These are phyloP conservation scores for Damaliscus lunatus DNA, from an alignment of 2,113 vertebrate genomes.

Conservation along the genomic window DNA sequence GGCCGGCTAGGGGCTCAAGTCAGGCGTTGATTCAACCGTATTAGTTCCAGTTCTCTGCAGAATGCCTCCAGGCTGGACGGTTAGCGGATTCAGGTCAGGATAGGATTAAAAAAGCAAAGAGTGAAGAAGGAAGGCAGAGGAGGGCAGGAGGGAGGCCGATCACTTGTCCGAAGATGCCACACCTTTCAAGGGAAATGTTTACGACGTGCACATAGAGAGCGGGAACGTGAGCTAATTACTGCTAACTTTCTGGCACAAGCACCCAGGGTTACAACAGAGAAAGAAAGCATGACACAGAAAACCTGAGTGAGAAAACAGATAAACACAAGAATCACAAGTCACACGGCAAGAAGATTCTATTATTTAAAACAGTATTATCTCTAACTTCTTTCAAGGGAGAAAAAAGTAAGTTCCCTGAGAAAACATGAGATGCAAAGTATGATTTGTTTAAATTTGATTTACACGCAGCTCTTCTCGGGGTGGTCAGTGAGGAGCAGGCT, in stretches of 20 bases:
- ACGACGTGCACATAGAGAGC: fast-evolving
- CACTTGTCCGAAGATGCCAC: not conserved
- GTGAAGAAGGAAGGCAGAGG: not conserved
- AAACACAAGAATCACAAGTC: not conserved
- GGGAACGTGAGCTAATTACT: not conserved
- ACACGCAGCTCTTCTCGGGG: not conserved
- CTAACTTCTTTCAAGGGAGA: not conserved
- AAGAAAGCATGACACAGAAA: not conserved
- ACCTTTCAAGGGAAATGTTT: too few relatives aligned
- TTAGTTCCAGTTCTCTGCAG: not conserved
- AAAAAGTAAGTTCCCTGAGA: not conserved
- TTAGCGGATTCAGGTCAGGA: not conserved
- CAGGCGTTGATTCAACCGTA: fast-evolving
- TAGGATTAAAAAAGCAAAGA: not conserved
- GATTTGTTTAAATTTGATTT: not conserved
- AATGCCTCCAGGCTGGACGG: fast-evolving
- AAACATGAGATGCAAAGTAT: not conserved
- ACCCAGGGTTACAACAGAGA: not conserved
- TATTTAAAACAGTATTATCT: not conserved
- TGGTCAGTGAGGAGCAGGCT: not conserved
- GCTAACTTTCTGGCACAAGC: not conserved
- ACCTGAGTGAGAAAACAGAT: not conserved
- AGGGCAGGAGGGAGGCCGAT: not conserved
- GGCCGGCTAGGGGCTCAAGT: fast-evolving
- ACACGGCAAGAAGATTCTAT: not conserved